Percentiles rank a stretch among this genome's conserved stretches.
These are phyloP conservation scores for Philopedon plagiatum DNA, from an alignment of 2,888 invertebrate species.

Conservation along the genomic window DNA sequence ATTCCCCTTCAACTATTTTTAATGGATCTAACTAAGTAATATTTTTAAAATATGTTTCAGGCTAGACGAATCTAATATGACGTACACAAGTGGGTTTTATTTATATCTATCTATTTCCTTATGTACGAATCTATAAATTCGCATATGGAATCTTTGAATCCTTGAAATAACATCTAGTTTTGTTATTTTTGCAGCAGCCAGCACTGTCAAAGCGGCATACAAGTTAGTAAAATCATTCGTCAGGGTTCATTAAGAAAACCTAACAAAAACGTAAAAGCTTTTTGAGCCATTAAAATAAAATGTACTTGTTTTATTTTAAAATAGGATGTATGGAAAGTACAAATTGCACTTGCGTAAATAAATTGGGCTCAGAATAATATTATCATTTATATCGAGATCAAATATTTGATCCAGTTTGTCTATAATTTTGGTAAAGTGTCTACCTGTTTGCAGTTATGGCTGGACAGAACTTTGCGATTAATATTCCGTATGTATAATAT, in stretches of 20 bases:
- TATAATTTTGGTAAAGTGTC: no score
- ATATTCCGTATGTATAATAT: no score
- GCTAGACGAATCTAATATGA: slow-evolving; percentile 21
- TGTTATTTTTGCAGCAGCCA: slow-evolving; percentile 36
- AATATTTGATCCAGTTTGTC: background rate
- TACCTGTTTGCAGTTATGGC: no score
- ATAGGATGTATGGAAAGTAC: background rate
- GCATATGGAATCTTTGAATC: slow-evolving; percentile 43
- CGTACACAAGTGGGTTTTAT: slow-evolving; percentile 31
- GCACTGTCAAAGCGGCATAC: slow-evolving; percentile 32
- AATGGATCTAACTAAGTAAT: background rate
- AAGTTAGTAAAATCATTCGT: slow-evolving; percentile 39
- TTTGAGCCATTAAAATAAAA: slow-evolving; percentile 34
- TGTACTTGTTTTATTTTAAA: slow-evolving; percentile 18
- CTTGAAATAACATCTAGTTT: slow-evolving; percentile 45
- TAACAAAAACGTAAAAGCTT: slow-evolving; percentile 36
- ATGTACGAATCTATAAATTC: slow-evolving; percentile 32
- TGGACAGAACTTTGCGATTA: no score
- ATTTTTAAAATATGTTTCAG: slow-evolving; percentile 22
- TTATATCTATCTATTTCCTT: slow-evolving; percentile 41
- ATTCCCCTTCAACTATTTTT: background rate
- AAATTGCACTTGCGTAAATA: slow-evolving; percentile 19
- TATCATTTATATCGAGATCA: background rate
- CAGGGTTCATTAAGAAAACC: slow-evolving; percentile 32
- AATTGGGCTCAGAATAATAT: background rate